Base-by-base conservation (phyloP, 2,888 invertebrate genomes). In the Rambutsinella grinnellia region DNA sequence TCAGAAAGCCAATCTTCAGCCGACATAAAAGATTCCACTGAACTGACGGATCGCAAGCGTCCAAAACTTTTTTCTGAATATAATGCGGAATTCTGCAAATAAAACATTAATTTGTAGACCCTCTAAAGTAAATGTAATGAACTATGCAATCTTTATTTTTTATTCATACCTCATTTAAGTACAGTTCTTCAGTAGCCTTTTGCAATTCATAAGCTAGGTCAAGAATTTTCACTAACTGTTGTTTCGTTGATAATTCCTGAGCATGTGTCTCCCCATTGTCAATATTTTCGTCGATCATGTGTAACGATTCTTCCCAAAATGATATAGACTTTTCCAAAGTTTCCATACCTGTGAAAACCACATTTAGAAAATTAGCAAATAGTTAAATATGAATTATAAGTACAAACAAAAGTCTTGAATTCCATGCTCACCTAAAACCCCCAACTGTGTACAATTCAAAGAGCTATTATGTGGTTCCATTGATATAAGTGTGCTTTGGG, bases 21-120 rank as follows among this genome's bases (percentile, higher is more conserved):
- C 1, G 97, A 98, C 61, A 96, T 95, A 88, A 97, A 99, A 79
- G 97, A 97, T 86, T 98, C 98, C 0, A 94, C 94, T 17, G 96
- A 96, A 82, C 96, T 95, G 79, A 94, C 92, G 85, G 92, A 83
- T 77, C 86, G 84, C 79, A 89, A 83, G 82, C 88, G 82, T 85
- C 87, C 85, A 79, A 89, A 75, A 26, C 75, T 75, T 21, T 75
- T 68, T 49, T 79, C 81, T 1, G 77, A 82, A 44, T 83, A 83
- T 13, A 83, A 53, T 1, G 79, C 80, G 3, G 83, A 83, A 62
- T 80, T 82, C 82, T 83, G 28, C 13, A 36, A 36, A 36, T 36
- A 36, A 36, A 8, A 36, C 5, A 36, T 36, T 36, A 36, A 36
- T 36, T 36, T 8, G 13, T 36, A 36, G 36, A 36, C n/a, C n/a